These are phyloP conservation scores for Rhinoderma darwinii DNA, from an alignment of 2,113 vertebrate species.

Conservation along the genomic window DNA sequence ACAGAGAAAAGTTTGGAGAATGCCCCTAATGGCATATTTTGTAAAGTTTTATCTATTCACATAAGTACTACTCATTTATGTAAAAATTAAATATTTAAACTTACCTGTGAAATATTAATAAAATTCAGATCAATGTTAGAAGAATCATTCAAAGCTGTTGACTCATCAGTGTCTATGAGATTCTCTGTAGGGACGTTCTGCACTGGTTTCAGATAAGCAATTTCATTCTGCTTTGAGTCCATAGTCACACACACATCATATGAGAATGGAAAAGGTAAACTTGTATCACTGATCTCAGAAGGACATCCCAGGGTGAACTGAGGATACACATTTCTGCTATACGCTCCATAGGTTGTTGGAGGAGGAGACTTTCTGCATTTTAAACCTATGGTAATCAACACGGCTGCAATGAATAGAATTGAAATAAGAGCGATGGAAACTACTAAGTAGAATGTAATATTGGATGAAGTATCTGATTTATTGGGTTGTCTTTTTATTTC, in stretches of 20 bases:
- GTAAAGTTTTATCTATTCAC: no score
- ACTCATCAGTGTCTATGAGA: not conserved
- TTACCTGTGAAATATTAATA: not conserved
- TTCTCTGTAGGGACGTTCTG: not conserved
- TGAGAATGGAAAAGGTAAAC: constrained; percentile 2
- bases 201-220: not conserved
- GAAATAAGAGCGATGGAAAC: not conserved
- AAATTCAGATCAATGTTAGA: not conserved
- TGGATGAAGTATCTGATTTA: not conserved
- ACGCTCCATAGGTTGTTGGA: not conserved
- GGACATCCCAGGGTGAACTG: not conserved
- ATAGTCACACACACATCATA: constrained; percentile 1
- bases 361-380: not conserved
- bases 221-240: not conserved
- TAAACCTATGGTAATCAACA: not conserved
- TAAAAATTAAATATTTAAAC: no score
- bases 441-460: not conserved
- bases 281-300: constrained; percentile 6
- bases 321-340: not conserved
- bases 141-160: not conserved
- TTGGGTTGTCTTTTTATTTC: not conserved
- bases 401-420: not conserved
- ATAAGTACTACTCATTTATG: no score
- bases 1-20: no score
- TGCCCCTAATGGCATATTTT: no score